Conservation (phyloP, 1,140 invertebrate genomes). For the Micrasema minimum region DNA sequence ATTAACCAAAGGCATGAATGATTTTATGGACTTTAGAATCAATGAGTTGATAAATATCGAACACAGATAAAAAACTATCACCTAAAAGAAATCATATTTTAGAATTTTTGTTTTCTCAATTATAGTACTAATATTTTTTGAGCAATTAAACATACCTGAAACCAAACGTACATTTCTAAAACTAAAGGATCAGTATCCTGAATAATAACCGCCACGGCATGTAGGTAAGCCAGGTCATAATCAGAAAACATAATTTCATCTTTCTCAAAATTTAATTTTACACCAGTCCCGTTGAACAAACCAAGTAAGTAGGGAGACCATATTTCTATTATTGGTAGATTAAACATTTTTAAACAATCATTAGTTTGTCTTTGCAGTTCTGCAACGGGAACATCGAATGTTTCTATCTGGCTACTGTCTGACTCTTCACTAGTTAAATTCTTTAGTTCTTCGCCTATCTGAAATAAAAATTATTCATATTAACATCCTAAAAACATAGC, state of each 20-base stretch:
- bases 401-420: conserved; percentile 11
- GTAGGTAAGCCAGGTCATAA: conserved; percentile 72
- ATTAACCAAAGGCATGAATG: no score
- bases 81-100: no score
- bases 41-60: no score
- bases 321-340: conserved; percentile 66
- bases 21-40: no score
- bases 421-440: conserved; percentile 66
- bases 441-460: conserved; percentile 27
- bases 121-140: no score
- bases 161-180: conserved; percentile 77
- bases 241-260: conserved; percentile 70
- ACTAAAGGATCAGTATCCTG: conserved; percentile 64
- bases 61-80: no score
- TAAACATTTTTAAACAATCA: conserved; percentile 62
- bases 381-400: conserved; percentile 68
- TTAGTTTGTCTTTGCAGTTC: conserved; percentile 73
- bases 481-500: no score
- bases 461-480: conserved; percentile 6
- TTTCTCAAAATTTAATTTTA: conserved; percentile 64
- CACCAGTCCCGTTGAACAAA: conserved; percentile 68
- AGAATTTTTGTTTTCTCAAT: no score
- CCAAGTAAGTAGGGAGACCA: conserved; percentile 73
- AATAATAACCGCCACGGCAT: conserved; percentile 68
- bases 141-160: no score